A percentile compares a stretch with the other conserved stretches of the same genome.
Conservation (phyloP, 30 jellyfish, hydroid and myxozoan genomes). For the Cassiopea andromeda region DNA sequence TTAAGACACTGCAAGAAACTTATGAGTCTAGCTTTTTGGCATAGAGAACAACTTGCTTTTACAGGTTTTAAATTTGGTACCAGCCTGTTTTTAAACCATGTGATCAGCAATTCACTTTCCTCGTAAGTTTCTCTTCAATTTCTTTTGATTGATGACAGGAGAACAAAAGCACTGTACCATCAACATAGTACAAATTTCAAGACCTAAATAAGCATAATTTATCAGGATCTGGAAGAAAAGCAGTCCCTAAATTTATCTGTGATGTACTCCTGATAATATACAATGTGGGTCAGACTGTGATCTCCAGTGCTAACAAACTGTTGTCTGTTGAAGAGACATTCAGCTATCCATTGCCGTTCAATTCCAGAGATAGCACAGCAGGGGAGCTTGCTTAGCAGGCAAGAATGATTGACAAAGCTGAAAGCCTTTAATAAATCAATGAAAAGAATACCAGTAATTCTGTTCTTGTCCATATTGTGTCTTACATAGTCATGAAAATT, state of each 20-base stretch:
- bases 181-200: slow-evolving; percentile 54
- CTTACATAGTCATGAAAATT: slow-evolving; percentile 40
- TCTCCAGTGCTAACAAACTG: slow-evolving; percentile 35
- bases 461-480: slow-evolving; percentile 28
- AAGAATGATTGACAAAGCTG: slow-evolving; percentile 43
- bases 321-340: slow-evolving; percentile 42
- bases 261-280: slow-evolving; percentile 38
- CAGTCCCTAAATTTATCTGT: slow-evolving; percentile 57
- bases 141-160: slow-evolving; percentile 12
- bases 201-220: slow-evolving; percentile 54
- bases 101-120: slow-evolving; percentile 36
- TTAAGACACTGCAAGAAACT: slow-evolving; percentile 13
- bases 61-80: slow-evolving; percentile 24
- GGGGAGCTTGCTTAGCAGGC: slow-evolving; percentile 55
- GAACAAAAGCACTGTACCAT: slow-evolving; percentile 54
- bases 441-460: slow-evolving; percentile 18
- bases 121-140: slow-evolving; percentile 16
- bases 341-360: slow-evolving; percentile 36
- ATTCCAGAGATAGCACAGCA: slow-evolving; percentile 38
- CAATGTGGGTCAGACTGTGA: slow-evolving; percentile 9
- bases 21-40: slow-evolving; percentile 26
- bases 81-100: slow-evolving; percentile 30
- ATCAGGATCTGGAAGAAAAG: slow-evolving; percentile 46
- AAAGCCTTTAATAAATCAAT: slow-evolving; percentile 34
- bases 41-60: slow-evolving; percentile 23